phyloP scores from a whole-genome alignment of 2,113 vertebrate genomes.

The Meleagris gallopavo region DNA sequence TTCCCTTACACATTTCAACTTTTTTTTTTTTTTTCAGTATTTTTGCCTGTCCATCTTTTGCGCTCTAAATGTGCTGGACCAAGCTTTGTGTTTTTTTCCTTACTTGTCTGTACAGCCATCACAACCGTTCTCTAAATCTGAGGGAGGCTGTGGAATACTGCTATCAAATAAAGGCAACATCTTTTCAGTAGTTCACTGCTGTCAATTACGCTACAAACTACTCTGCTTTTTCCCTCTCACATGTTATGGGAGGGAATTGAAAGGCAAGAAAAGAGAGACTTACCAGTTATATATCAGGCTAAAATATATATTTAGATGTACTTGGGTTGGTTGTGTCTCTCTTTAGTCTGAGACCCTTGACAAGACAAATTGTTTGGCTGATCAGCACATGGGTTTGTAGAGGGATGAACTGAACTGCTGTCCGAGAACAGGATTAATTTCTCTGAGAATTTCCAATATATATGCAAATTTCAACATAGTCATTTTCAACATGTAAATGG shows the following conservation, averaged over 20 bases:
- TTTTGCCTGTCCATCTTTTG: neutral
- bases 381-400: neutral
- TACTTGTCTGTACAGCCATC: neutral
- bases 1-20: slow-evolving; percentile 35
- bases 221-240: neutral
- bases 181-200: neutral
- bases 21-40: neutral
- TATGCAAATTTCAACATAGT: slow-evolving; percentile 32
- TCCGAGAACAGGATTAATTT: slow-evolving; percentile 10
- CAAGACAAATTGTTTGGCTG: slow-evolving; percentile 44
- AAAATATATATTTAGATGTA: slow-evolving; percentile 1
- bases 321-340: neutral
- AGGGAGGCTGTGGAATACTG: neutral
- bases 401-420: slow-evolving; percentile 17
- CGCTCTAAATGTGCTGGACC: neutral
- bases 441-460: slow-evolving; percentile 40
- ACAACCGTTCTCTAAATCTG: neutral
- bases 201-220: slow-evolving; percentile 16
- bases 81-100: neutral
- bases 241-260: neutral
- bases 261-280: neutral
- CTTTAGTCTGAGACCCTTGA: slow-evolving; percentile 23
- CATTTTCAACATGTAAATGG: neutral
- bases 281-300: neutral
- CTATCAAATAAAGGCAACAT: neutral